Percentiles rank a stretch among this genome's conserved stretches.
phyloP scores from a whole-genome alignment of 2,888 invertebrate species.

The Ephialtes manifestator region DNA sequence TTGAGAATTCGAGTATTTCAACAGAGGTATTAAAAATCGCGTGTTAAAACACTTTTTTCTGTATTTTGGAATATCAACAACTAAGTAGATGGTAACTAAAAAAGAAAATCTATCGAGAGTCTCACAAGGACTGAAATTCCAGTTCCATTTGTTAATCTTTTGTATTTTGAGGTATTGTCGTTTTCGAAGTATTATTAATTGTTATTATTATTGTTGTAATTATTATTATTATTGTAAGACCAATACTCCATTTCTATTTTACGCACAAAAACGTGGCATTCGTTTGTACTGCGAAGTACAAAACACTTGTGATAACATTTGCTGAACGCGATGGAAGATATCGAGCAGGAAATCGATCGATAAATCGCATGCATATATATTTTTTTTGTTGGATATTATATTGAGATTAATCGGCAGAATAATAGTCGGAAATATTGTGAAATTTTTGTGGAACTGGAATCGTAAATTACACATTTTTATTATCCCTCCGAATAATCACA shows the following conservation, averaged over 20 bases:
- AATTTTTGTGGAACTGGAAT: conserved; percentile 34
- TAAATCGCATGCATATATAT: conserved; percentile 36
- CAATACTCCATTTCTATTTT: conserved; percentile 30
- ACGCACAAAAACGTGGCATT: conserved; percentile 43
- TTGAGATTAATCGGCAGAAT: conserved; percentile 19
- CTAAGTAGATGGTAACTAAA: not conserved
- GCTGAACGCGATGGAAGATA: conserved; percentile 14
- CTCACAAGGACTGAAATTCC: conserved; percentile 20
- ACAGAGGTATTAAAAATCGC: conserved; percentile 27
- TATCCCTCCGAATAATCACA: conserved; percentile 50
- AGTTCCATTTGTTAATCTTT: conserved; percentile 43
- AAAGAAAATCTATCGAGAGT: conserved; percentile 25
- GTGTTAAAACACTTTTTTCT: conserved; percentile 12
- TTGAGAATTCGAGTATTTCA: conserved; percentile 43
- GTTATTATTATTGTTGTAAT: conserved; percentile 33
- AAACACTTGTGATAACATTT: conserved; percentile 56
- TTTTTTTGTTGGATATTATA: conserved; percentile 17
- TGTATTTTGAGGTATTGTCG: conserved; percentile 32
- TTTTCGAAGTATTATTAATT: conserved; percentile 61
- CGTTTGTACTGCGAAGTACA: conserved; percentile 37
- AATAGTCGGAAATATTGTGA: conserved; percentile 27
- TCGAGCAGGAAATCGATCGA: conserved; percentile 3
- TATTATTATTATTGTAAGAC: conserved; percentile 25
- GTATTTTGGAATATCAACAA: not conserved
- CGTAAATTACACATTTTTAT: conserved; percentile 39